These are phyloP conservation scores for Drosophila pachea DNA, from an alignment of 1,140 invertebrate species.

Conservation along the genomic window DNA sequence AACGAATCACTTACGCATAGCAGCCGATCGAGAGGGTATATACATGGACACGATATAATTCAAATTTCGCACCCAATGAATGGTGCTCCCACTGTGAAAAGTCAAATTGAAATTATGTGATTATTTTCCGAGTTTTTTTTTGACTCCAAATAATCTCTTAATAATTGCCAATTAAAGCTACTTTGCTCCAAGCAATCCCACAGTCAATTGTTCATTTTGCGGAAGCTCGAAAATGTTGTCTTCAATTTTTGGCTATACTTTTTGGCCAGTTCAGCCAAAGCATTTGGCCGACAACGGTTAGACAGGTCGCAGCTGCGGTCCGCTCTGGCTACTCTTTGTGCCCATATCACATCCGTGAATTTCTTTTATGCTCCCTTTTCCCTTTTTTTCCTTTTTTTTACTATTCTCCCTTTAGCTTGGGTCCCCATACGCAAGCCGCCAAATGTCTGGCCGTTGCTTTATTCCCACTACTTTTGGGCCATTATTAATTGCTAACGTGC, in stretches of 20 bases:
- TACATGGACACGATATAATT: too few species aligned
- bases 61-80: too few species aligned
- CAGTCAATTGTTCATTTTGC: not conserved
- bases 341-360: constrained; percentile 43
- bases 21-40: too few species aligned
- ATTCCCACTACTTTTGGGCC: constrained; percentile 58
- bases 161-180: too few species aligned
- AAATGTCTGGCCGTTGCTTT: constrained; percentile 46
- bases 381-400: constrained; percentile 7
- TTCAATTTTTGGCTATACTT: not conserved
- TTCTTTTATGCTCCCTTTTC: constrained; percentile 1
- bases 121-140: too few species aligned
- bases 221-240: not conserved
- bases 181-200: not conserved
- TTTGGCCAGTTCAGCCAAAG: constrained; percentile 5
- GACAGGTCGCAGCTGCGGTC: constrained; percentile 40
- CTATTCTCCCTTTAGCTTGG: constrained; percentile 19
- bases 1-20: too few species aligned
- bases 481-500: constrained; percentile 75
- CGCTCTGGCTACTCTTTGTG: constrained; percentile 13
- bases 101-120: too few species aligned
- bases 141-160: too few species aligned
- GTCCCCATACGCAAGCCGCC: constrained; percentile 62
- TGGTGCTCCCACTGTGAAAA: too few species aligned
- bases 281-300: constrained; percentile 11